Evolutionary conservation across 2,113 vertebrate genomes (phyloP), one percentile per base, ranked within the genome.

Genomic region (Pitta sordida): DNA sequence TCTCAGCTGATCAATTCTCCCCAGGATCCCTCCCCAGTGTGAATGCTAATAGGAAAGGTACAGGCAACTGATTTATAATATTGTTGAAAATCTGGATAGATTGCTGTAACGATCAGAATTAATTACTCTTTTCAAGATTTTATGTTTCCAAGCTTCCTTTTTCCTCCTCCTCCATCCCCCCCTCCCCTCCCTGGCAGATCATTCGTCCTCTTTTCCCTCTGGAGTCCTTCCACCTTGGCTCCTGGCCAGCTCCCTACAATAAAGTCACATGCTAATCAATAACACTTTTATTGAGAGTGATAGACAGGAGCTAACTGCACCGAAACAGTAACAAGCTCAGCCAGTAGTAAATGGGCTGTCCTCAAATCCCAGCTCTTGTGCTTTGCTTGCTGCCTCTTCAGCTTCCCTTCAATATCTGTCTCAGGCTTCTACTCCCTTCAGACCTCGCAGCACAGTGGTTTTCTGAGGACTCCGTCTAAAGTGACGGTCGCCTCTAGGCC

Each of bases 211-310:
- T 94, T 94, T 96, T 96, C 92, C 92, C 87, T 91, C 94, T 70
- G 91, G 95, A 96, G 88, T 94, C 94, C 73, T 93, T 95, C 93
- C 60, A 94, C 78, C 48, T 82, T 94, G 96, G 95, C 89, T 91
- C 36, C 49, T 43, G 0, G 91, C 97, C 96, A 97, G 90, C 80
- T 93, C 92, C 69, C 83, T 58, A 93, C 97, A 96, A 95, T 95
- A 95, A 97, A 96, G 94, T 95, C 91, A 89, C 95, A 96, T 97
- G 95, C 93, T 95, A 96, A 97, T 96, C 96, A 97, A 97, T 97
- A 97, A 95, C 80, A 83, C 91, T 96, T 96, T 97, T 95, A 97
- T 95, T 93, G 94, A 94, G 95, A 95, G 86, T 95, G 95, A 97
- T 96, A 96, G 96, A 92, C 91, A 94, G 75, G 87, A 95, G 94